Evolutionary conservation across 1,140 invertebrate genomes (phyloP), one percentile per base, ranked within the genome.

Genomic region (Brachionus rotundiformis): DNA sequence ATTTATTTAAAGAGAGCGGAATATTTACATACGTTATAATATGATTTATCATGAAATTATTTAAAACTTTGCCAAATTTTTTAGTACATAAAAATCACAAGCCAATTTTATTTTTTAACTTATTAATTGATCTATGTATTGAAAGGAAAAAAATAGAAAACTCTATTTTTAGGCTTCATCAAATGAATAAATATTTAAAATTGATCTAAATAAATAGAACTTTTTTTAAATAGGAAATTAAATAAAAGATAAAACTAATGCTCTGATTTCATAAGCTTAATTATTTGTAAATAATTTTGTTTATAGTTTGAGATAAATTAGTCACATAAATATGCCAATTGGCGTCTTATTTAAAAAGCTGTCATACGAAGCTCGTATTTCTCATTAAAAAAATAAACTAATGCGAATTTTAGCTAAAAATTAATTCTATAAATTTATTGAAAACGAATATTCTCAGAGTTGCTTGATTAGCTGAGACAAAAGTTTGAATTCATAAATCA

Each of bases 101-200:
- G n/a, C 47, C 7, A 8, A 54, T 54, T 54, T 8, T 54, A 6
- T 19, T 16, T 25, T 54, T 8, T 8, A 54, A 54, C 7, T 54
- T 54, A 19, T 25, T 54, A 23, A 19, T 19, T 54, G 5, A 23
- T 54, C 19, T 54, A 54, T 8, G 47, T 19, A n/a, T n/a, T n/a
- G n/a, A 16, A 16, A 54, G n/a, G 16, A n/a, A 19, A 54, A 54
- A 54, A 54, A 54, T 41, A 10, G 0, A 16, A 54, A 54, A 7
- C 23, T 54, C 39, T 54, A 54, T 54, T 54, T 54, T 54, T 54
- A 25, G 47, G 19, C 19, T 54, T 25, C 8, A 54, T 54, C 47
- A 19, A 54, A 54, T 54, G 19, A 54, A 54, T 54, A 54, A 54
- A 54, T 54, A 54, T 54, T 54, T 54, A 54, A 54, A 54, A 19